Evolutionary conservation across 30 jellyfish, hydroid and myxozoan species (phyloP).

Genomic region (Catostylus mosaicus): DNA sequence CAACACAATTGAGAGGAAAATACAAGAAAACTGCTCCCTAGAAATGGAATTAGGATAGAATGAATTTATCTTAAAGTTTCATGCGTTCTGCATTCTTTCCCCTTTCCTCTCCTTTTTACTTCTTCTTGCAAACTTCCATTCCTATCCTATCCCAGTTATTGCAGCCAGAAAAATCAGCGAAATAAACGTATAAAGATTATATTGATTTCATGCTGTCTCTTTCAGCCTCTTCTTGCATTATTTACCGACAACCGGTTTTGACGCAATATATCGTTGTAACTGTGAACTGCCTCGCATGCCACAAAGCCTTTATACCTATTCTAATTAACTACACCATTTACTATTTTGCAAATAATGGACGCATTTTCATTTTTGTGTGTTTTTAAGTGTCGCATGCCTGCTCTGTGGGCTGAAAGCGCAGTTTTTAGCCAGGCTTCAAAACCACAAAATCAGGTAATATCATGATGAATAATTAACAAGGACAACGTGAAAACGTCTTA

Average conservation of each 20-base stretch:
- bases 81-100: too few relatives aligned
- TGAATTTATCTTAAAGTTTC: too few relatives aligned
- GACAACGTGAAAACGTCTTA: conserved; percentile 9
- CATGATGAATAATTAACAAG: conserved; percentile 11
- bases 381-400: not conserved
- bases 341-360: not conserved
- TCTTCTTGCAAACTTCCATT: too few relatives aligned
- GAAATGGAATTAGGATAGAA: too few relatives aligned
- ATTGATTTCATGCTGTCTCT: too few relatives aligned
- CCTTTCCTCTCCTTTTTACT: too few relatives aligned
- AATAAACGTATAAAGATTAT: too few relatives aligned
- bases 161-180: too few relatives aligned
- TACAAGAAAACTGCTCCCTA: too few relatives aligned
- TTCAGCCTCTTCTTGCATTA: not conserved
- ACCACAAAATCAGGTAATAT: conserved; percentile 1
- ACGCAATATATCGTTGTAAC: not conserved
- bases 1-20: too few relatives aligned
- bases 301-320: not conserved
- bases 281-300: not conserved
- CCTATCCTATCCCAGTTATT: too few relatives aligned
- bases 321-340: not conserved
- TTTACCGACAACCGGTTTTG: not conserved
- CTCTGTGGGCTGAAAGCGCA: not conserved
- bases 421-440: not conserved
- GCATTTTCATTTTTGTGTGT: not conserved